Percentiles rank a stretch among this genome's conserved stretches.
Conservation (phyloP, 2,888 invertebrate species). For the Empis livida region DNA sequence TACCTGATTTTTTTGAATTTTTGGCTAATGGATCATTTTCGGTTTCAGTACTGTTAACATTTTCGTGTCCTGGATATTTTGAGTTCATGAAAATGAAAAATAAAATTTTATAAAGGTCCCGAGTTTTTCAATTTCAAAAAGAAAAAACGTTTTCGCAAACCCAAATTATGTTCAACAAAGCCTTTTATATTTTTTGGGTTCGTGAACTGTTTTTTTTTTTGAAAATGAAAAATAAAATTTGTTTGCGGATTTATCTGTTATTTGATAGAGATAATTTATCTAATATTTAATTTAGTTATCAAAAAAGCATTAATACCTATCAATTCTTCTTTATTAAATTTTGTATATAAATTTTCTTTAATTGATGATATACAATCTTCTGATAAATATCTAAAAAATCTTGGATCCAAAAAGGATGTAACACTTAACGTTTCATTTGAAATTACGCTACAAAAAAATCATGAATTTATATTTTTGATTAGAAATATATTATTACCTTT, state of each 20-base stretch:
- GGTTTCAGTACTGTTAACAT: constrained; percentile 1
- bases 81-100: no score
- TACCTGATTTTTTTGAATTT: constrained; percentile 9
- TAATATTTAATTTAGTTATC: no score
- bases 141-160: no score
- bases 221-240: no score
- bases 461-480: neutral
- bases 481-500: constrained; percentile 1
- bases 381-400: constrained; percentile 26
- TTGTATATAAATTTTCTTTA: constrained; percentile 11
- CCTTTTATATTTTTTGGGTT: no score
- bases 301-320: no score
- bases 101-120: no score
- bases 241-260: no score
- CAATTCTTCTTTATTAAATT: constrained; percentile 9
- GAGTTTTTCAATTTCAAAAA: no score
- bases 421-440: constrained; percentile 26
- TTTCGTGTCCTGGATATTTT: constrained; percentile 6
- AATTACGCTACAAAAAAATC: constrained; percentile 18
- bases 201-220: no score
- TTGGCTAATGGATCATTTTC: neutral
- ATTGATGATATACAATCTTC: constrained; percentile 11
- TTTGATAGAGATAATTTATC: no score
- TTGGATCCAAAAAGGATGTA: constrained; percentile 30
- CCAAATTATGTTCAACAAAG: no score